These are phyloP conservation scores for Embidobia sp. DNA, from an alignment of 2,888 invertebrate genomes.

Conservation along the genomic window DNA sequence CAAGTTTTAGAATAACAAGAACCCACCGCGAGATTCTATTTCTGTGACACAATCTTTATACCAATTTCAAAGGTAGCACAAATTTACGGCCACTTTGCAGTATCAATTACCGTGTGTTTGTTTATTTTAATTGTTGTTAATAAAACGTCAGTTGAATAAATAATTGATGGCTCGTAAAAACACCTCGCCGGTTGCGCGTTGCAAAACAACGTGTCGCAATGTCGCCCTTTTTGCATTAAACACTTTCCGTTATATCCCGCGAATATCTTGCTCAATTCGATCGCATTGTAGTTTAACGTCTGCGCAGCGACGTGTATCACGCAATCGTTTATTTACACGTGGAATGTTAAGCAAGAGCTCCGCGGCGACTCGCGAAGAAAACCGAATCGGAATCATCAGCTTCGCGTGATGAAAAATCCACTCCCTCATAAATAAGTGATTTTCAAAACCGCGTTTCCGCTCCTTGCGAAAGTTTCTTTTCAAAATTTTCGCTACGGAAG, in stretches of 20 bases:
- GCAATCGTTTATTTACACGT: slow-evolving; percentile 61
- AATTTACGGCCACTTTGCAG: too few relatives aligned
- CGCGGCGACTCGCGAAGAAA: slow-evolving; percentile 4
- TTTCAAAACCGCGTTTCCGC: slow-evolving; percentile 10
- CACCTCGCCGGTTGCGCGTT: too few relatives aligned
- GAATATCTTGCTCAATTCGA: slow-evolving; percentile 52
- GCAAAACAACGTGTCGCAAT: slow-evolving; percentile 19
- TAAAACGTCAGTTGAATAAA: neutral
- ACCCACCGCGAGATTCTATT: too few relatives aligned
- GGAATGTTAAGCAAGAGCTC: slow-evolving; percentile 45
- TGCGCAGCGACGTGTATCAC: slow-evolving; percentile 30
- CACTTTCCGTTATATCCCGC: slow-evolving; percentile 17
- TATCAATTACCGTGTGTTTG: too few relatives aligned
- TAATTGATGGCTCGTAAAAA: neutral
- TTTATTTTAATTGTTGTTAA: neutral
- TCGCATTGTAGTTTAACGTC: slow-evolving; percentile 47
- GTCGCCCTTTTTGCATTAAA: slow-evolving; percentile 31
- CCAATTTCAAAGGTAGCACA: too few relatives aligned
- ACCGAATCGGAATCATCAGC: neutral
- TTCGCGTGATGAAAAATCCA: too few relatives aligned
- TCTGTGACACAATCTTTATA: too few relatives aligned
- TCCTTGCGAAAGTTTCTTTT: too few relatives aligned
- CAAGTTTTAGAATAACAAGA: too few relatives aligned
- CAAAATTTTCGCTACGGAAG: slow-evolving; percentile 6
- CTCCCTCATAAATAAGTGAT: slow-evolving; percentile 13